Base-by-base conservation (phyloP, 2,888 invertebrate species). In the Leptopilina myrica region DNA sequence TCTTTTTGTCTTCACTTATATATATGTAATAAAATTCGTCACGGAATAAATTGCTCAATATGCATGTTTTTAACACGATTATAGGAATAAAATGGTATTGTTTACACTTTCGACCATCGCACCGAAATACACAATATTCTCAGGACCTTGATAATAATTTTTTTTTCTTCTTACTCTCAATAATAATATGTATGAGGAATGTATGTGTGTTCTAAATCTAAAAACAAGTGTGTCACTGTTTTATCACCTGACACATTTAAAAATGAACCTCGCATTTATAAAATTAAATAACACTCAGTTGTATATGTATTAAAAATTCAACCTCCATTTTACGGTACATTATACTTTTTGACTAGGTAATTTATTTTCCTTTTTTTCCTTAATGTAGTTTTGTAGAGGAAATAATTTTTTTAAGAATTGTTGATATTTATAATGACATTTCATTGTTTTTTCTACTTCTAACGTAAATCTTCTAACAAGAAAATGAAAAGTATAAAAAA, bases 51-150 rank as follows among this genome's bases (percentile, higher is more conserved):
- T 73, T 73, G 73, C 53, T 73, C 9, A 73, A 73, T 43, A 8
- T 73, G 56, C 33, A 56, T 33, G 33, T 33, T 11, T 73, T 49
- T 59, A 73, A 26, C 56, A 56, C 15, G 40, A 33, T 73, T 56
- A 33, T 33, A 67, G 20, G 46, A 26, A 15, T 67, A 49, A 11
- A 49, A 49, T 49, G 11, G 12, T 73, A 33, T 59, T 12, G 33
- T 59, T 59, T 53, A n/a, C 33, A 33, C 14, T 20, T 73, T 11
- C n/a, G 26, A 20, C 43, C 43, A 43, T 73, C 53, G n/a, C 73
- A 33, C 56, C 73, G n/a, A 73, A 73, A 73, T 73, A 59, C 26
- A 73, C 20, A 67, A 49, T 20, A 20, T 67, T 67, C 67, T 49
- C 46, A 56, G 8, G 53, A n/a, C 73, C 73, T 73, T 53, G 33